Evolutionary conservation across 2,797 vertebrate genomes (phyloP), one percentile per base, ranked within the genome.

Genomic region (Miichthys miiuy): DNA sequence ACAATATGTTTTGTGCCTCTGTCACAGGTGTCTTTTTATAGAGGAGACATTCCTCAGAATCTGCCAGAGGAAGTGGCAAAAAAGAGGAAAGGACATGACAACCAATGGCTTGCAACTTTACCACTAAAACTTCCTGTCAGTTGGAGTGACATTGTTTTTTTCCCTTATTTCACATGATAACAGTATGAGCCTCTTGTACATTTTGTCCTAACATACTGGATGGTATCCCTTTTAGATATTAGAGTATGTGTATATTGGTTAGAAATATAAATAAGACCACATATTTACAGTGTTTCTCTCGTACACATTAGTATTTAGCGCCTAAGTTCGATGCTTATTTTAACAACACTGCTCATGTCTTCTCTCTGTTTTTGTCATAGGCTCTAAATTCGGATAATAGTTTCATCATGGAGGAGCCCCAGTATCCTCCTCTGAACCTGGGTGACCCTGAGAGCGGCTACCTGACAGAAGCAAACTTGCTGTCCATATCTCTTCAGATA

Each of bases 371-470:
- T 77, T 63, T 71, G 13, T 11, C 42, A 21, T 2, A 88, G 93
- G 86, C 85, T 52, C 50, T 92, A 75, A 65, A 91, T 57, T 85
- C 58, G 8, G 4, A 94, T 20, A 93, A 91, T 69, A 74, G 60
- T 44, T 93, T 88, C 72, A 72, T 86, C 52, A 79, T 77, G 68
- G 93, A 92, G 21, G 91, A 94, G 58, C 20, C 80, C n/a, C 88
- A 90, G 56, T 89, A 95, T 76, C 96, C 95, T 25, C 96, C 97
- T 21, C 89, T 99, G 88, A 97, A 97, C 91, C 94, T 99, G 89
- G 98, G 98, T 0, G 96, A 98, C 9, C 97, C 96, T 0, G 98
- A 99, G 93, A 98, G 95, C 0, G 98, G 98, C 52, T 99, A 97
- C 86, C 92, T 99, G 92, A 99, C 98, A 0, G 97, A 99, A 90